These are phyloP conservation scores for Eurytoma adleriae DNA, from an alignment of 2,888 invertebrate genomes.

Conservation along the genomic window DNA sequence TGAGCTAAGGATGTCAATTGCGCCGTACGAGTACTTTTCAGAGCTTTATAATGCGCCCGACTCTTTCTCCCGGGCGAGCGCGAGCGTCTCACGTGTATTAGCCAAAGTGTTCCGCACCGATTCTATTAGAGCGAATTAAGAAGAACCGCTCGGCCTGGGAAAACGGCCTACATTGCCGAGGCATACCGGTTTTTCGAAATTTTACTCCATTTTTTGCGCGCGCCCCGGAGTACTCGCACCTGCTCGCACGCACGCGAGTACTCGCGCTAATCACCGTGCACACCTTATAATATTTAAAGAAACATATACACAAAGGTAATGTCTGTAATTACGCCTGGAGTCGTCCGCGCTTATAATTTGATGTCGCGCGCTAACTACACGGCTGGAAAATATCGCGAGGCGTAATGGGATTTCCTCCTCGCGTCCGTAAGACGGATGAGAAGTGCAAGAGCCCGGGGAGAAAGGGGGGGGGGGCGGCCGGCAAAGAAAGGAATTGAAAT, in stretches of 20 bases:
- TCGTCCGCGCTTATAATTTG: slow-evolving; percentile 11
- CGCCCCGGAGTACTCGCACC: not conserved
- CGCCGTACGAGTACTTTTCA: slow-evolving; percentile 33
- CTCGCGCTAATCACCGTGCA: not conserved
- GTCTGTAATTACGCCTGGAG: slow-evolving; percentile 15
- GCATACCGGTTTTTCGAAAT: not conserved
- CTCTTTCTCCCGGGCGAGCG: too few species aligned
- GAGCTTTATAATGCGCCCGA: not conserved
- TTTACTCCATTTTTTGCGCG: not conserved
- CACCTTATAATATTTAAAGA: not conserved
- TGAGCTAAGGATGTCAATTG: slow-evolving; percentile 69
- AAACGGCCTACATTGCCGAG: not conserved
- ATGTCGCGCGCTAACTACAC: slow-evolving; percentile 6
- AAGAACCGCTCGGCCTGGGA: not conserved
- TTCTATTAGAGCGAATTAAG: slow-evolving; percentile 6
- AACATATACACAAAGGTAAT: slow-evolving; percentile 25
- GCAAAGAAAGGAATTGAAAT: slow-evolving; percentile 1
- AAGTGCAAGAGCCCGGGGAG: not conserved
- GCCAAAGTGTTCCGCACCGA: slow-evolving; percentile 2
- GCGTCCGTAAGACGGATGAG: not conserved
- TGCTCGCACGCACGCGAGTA: not conserved
- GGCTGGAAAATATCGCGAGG: not conserved
- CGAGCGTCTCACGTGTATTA: not conserved
- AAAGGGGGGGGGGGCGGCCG: not conserved
- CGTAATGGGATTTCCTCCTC: slow-evolving; percentile 16